Conservation (phyloP, 2,888 invertebrate genomes). For the Hetaerina titia region DNA sequence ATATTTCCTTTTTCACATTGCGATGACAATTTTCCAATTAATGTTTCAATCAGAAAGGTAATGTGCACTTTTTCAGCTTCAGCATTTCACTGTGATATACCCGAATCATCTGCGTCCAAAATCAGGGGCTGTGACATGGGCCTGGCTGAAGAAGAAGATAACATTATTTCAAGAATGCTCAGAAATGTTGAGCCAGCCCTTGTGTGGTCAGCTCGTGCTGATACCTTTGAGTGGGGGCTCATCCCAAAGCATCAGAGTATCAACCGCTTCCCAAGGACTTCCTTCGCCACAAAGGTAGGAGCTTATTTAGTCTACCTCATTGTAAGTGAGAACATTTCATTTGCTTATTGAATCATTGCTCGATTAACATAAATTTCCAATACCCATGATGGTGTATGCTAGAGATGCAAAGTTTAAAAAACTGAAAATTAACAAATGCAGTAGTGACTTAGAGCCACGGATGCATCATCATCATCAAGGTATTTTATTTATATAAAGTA, state of each 20-base stretch:
- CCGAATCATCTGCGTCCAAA: not conserved
- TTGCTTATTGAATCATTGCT: too few species aligned
- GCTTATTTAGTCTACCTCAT: not conserved
- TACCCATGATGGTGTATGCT: too few species aligned
- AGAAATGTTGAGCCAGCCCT: constrained; percentile 90
- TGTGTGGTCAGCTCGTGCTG: constrained; percentile 93
- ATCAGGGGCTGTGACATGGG: not conserved
- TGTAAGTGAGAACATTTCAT: too few species aligned
- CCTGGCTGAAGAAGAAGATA: constrained; percentile 76
- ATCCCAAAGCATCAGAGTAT: constrained; percentile 84
- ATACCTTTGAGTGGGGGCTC: constrained; percentile 86
- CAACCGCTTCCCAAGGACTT: constrained; percentile 90
- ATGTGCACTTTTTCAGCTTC: not conserved
- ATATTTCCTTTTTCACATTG: too few species aligned
- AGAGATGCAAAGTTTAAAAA: too few species aligned
- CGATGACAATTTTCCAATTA: too few species aligned
- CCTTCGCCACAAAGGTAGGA: constrained; percentile 93
- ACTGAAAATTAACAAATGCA: too few species aligned
- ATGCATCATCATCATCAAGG: too few species aligned
- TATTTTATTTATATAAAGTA: too few species aligned
- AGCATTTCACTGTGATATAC: constrained; percentile 28
- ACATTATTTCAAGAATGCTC: constrained; percentile 86
- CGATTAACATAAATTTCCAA: too few species aligned
- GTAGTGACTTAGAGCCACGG: too few species aligned
- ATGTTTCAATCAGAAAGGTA: not conserved